Conservation (phyloP, 2,113 vertebrate species). For the Puma concolor region DNA sequence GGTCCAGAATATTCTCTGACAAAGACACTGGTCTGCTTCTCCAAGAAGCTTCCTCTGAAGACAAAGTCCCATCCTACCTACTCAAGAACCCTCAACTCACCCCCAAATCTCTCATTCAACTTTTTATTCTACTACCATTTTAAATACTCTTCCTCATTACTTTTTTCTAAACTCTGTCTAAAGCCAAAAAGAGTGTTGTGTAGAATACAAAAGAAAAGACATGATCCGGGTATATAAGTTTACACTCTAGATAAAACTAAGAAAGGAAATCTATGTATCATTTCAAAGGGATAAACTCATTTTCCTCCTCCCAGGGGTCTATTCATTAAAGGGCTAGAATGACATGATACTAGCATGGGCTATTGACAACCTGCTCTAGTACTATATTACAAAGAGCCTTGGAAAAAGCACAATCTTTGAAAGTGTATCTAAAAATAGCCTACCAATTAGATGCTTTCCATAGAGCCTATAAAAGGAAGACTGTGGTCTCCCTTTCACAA, state of each 20-base stretch:
- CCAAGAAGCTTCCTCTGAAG: background rate
- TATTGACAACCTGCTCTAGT: background rate
- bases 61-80: background rate
- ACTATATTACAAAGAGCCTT: conserved; percentile 35
- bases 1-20: background rate
- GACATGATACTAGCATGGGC: background rate
- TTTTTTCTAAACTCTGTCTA: conserved; percentile 1
- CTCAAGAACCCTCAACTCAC: background rate
- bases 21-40: background rate
- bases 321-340: conserved; percentile 18
- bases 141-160: background rate
- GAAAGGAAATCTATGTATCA: background rate
- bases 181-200: background rate
- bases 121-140: conserved; percentile 19
- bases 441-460: conserved; percentile 42
- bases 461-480: conserved; percentile 1
- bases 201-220: conserved; percentile 15
- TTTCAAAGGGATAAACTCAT: conserved; percentile 39
- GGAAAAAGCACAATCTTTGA: conserved; percentile 38
- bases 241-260: background rate
- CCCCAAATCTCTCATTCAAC: background rate
- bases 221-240: background rate
- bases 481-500: conserved; percentile 30
- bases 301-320: background rate
- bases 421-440: conserved; percentile 53